phyloP scores from a whole-genome alignment of 2,113 vertebrate species.

The Neotragus pygmaeus region DNA sequence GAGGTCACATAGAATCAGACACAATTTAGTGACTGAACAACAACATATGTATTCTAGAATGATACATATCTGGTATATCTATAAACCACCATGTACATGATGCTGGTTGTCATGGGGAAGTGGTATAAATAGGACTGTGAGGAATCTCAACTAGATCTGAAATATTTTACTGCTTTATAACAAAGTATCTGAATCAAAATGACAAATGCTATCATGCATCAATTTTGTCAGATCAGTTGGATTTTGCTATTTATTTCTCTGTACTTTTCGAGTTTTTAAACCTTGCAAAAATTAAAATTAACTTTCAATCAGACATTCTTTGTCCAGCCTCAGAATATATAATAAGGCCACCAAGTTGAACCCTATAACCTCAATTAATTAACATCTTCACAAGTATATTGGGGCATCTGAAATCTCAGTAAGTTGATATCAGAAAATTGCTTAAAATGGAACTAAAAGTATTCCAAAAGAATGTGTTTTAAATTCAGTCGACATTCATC shows the following conservation, averaged over 20 bases:
- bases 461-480: not conserved
- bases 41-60: not conserved
- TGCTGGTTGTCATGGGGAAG: not conserved
- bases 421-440: not conserved
- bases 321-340: not conserved
- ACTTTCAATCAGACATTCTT: not conserved
- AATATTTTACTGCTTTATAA: not conserved
- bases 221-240: not conserved
- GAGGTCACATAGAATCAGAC: not conserved
- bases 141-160: not conserved
- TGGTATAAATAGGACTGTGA: not conserved
- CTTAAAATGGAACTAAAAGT: not conserved
- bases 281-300: not conserved
- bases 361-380: not conserved
- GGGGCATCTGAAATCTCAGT: not conserved
- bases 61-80: not conserved
- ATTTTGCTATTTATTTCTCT: not conserved
- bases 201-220: not conserved
- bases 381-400: not conserved
- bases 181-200: not conserved
- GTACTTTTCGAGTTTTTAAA: not conserved
- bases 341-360: not conserved
- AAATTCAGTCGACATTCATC: not conserved
- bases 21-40: not conserved
- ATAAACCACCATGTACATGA: not conserved